phyloP scores from a whole-genome alignment of 2,113 vertebrate species.

The Sigmodon hispidus region DNA sequence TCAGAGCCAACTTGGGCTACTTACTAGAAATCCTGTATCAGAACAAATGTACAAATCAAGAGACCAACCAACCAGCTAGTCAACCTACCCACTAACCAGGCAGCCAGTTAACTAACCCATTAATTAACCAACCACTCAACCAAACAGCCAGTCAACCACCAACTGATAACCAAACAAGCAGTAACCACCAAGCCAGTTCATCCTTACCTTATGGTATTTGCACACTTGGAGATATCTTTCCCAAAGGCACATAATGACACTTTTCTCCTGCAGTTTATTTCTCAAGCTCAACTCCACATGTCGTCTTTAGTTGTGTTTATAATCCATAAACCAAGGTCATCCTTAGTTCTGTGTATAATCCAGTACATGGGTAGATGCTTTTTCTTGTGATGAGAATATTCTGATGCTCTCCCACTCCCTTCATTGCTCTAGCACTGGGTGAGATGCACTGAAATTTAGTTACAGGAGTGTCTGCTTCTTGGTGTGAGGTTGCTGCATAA shows the following conservation, averaged over 20 bases:
- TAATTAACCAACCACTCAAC: too few species aligned
- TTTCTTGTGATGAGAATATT: slow-evolving; percentile 11
- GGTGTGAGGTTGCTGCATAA: background rate
- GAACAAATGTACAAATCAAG: background rate
- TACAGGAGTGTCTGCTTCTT: background rate
- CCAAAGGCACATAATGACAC: background rate
- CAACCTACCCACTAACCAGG: too few species aligned
- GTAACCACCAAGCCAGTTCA: background rate
- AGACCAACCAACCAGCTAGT: background rate
- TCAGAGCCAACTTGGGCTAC: background rate
- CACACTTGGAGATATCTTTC: background rate
- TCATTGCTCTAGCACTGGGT: background rate
- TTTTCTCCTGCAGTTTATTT: background rate
- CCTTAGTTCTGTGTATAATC: background rate
- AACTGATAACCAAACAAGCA: background rate
- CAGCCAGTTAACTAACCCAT: too few species aligned
- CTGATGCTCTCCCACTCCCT: background rate
- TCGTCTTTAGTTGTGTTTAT: background rate
- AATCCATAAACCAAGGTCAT: background rate
- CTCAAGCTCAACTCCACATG: background rate
- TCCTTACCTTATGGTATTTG: background rate
- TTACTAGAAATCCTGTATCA: background rate
- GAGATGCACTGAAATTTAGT: background rate
- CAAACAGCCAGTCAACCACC: background rate
- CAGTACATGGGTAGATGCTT: background rate